phyloP scores from a whole-genome alignment of 2,797 vertebrate species.

The Mallotus villosus region DNA sequence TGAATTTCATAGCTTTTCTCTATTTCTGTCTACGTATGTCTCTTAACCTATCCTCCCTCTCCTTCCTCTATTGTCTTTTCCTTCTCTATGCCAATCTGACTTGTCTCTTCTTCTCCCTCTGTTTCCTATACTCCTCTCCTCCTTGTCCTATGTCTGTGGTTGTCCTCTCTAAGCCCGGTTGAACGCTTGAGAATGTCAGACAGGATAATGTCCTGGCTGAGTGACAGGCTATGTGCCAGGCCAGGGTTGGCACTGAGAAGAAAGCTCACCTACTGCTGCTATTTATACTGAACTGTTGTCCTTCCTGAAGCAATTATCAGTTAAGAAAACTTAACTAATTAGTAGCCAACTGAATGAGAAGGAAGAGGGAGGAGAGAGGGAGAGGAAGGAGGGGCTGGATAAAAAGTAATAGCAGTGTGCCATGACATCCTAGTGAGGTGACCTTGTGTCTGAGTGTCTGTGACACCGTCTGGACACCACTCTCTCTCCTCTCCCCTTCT shows the following conservation, averaged over 20 bases:
- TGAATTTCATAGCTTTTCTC: no score
- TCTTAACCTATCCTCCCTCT: slow-evolving; percentile 1
- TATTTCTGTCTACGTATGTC: background rate
- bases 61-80: background rate
- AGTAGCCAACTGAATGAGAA: background rate
- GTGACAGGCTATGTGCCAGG: slow-evolving; percentile 28
- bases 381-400: background rate
- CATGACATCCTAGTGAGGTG: background rate
- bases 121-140: background rate
- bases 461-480: no score
- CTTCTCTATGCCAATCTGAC: no score
- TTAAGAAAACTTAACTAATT: background rate
- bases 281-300: slow-evolving; percentile 46
- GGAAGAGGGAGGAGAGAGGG: background rate
- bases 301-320: background rate
- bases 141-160: slow-evolving; percentile 10
- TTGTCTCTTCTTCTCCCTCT: background rate
- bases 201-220: slow-evolving; percentile 57
- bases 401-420: background rate
- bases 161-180: slow-evolving; percentile 38
- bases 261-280: slow-evolving; percentile 52
- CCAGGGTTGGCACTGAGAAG: slow-evolving; percentile 16
- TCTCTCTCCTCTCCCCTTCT: no score
- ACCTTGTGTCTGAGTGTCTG: background rate
- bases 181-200: slow-evolving; percentile 59